Percentiles rank a stretch among this genome's conserved stretches.
These are phyloP conservation scores for Meiosimyza platycephala DNA, from an alignment of 2,888 invertebrate species.

Conservation along the genomic window DNA sequence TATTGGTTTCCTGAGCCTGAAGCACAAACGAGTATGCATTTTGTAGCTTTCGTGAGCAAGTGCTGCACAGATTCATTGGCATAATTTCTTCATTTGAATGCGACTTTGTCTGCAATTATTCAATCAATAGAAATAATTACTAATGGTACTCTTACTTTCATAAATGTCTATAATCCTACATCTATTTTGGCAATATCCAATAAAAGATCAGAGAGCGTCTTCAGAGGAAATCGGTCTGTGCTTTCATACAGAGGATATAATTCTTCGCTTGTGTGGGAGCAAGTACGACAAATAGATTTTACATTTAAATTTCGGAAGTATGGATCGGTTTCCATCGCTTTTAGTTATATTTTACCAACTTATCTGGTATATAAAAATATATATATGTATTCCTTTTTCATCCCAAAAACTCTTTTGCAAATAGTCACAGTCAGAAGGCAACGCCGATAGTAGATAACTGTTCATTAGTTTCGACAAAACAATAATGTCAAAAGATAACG, in stretches of 20 bases:
- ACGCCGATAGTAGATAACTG: too few relatives aligned
- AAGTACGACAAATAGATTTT: slow-evolving; percentile 24
- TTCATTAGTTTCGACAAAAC: too few relatives aligned
- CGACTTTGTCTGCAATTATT: slow-evolving; percentile 24
- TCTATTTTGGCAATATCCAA: slow-evolving; percentile 51
- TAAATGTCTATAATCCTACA: slow-evolving; percentile 41
- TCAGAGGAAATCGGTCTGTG: slow-evolving; percentile 25
- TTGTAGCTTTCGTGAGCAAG: slow-evolving; percentile 52
- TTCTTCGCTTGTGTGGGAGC: slow-evolving; percentile 23
- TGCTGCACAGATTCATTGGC: slow-evolving; percentile 52
- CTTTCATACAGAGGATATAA: slow-evolving; percentile 21
- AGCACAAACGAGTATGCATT: slow-evolving; percentile 53
- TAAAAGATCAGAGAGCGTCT: slow-evolving; percentile 46
- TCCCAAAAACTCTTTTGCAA: too few relatives aligned
- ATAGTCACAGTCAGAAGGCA: too few relatives aligned
- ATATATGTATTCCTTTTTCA: too few relatives aligned
- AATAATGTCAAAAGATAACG: too few relatives aligned
- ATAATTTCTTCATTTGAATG: slow-evolving; percentile 40
- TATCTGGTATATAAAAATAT: too few relatives aligned
- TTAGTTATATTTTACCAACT: too few relatives aligned
- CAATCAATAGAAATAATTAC: background rate
- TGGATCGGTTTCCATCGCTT: too few relatives aligned
- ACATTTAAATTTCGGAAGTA: background rate
- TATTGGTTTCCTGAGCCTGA: slow-evolving; percentile 51
- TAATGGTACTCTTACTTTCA: background rate